A percentile compares a stretch with the other conserved stretches of the same genome.
Conservation (phyloP, 2,113 vertebrate species). For the Jacana jacana region DNA sequence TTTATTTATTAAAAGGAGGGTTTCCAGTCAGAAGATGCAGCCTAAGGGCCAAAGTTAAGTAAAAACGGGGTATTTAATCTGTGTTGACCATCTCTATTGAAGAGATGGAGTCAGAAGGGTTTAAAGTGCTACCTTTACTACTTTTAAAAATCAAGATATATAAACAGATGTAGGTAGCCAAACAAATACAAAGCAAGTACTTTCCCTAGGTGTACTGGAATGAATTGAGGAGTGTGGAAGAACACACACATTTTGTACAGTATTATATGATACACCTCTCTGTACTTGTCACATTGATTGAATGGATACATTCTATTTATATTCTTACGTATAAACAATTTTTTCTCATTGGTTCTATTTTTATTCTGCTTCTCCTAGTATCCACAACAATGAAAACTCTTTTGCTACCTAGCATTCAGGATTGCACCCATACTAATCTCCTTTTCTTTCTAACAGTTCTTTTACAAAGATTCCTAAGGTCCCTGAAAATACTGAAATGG, state of each 20-base stretch:
- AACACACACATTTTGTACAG: neutral
- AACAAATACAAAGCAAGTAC: neutral
- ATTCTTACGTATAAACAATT: neutral
- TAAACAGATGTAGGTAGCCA: neutral
- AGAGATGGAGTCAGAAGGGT: neutral
- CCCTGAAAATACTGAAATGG: neutral
- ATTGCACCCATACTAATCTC: neutral
- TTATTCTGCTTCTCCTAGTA: neutral
- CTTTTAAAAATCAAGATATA: neutral
- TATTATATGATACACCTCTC: neutral
- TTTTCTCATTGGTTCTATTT: neutral
- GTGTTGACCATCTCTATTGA: neutral
- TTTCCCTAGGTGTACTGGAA: neutral
- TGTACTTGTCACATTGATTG: neutral
- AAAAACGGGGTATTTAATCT: neutral
- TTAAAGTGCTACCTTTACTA: neutral
- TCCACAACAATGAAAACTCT: neutral
- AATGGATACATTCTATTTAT: neutral
- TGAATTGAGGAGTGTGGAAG: neutral
- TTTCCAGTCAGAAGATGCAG: neutral
- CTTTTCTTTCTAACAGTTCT: neutral
- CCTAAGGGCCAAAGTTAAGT: neutral
- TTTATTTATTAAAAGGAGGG: neutral
- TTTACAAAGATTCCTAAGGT: neutral
- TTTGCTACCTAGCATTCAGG: neutral